Conservation (phyloP, 92 coral and sea anemone genomes). For the Metridium senile region DNA sequence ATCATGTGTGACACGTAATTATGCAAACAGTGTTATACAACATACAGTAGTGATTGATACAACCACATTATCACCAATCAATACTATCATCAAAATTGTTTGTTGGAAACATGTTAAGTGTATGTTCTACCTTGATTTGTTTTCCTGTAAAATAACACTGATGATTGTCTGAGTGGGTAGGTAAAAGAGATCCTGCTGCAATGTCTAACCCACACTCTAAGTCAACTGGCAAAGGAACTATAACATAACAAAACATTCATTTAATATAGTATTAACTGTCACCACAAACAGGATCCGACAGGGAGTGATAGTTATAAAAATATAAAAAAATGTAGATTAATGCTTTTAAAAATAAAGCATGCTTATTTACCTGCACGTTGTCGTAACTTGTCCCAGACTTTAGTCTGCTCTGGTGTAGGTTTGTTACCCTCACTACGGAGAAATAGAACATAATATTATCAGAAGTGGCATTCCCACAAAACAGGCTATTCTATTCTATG, state of each 20-base stretch:
- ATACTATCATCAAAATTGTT: neutral
- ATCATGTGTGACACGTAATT: too few species aligned
- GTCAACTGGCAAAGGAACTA: constrained; percentile 59
- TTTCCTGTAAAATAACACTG: constrained; percentile 83
- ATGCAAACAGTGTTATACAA: too few species aligned
- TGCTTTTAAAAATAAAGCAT: too few species aligned
- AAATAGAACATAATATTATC: neutral
- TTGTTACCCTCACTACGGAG: constrained; percentile 49
- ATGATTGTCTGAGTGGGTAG: constrained; percentile 78
- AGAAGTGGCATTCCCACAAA: too few species aligned
- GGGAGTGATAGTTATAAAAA: too few species aligned
- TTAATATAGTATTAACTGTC: too few species aligned
- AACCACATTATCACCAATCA: neutral
- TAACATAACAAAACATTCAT: neutral
- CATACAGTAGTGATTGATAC: too few species aligned
- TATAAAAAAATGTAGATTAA: too few species aligned
- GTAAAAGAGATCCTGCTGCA: constrained; percentile 86
- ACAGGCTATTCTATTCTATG: too few species aligned
- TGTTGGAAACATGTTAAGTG: too few species aligned
- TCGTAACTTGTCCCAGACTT: constrained; percentile 74
- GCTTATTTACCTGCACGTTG: constrained; percentile 88
- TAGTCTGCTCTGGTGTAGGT: constrained; percentile 81
- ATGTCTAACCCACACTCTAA: constrained; percentile 77
- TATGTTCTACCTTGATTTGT: constrained; percentile 79
- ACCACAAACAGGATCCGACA: too few species aligned